These are phyloP conservation scores for Ischnura elegans DNA, from an alignment of 2,888 invertebrate genomes.

Conservation along the genomic window DNA sequence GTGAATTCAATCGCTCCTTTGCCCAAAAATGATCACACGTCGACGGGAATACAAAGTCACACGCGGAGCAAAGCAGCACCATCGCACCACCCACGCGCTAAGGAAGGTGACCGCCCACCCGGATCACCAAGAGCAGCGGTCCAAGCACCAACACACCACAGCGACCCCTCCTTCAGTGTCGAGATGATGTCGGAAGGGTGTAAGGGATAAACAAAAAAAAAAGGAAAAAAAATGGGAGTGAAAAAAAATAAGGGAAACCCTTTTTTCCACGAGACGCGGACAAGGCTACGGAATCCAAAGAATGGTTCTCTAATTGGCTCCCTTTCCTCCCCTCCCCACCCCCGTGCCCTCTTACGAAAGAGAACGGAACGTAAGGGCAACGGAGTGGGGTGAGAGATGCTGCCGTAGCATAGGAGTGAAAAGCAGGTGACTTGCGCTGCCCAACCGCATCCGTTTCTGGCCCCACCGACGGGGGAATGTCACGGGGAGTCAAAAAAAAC, in stretches of 20 bases:
- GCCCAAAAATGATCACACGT: not conserved
- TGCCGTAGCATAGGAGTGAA: not conserved
- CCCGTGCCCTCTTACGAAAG: not conserved
- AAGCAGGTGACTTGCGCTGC: slow-evolving; percentile 21
- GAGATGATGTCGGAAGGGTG: not conserved
- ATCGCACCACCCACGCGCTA: not conserved
- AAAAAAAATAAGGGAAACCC: not conserved
- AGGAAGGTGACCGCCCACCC: not conserved
- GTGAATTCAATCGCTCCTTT: not conserved
- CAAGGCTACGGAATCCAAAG: slow-evolving; percentile 62
- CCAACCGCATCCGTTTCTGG: not conserved
- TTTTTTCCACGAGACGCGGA: slow-evolving; percentile 44
- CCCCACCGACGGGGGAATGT: not conserved
- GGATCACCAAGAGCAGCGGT: no score
- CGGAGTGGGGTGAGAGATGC: not conserved
- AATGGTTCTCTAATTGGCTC: slow-evolving; percentile 66
- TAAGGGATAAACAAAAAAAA: not conserved
- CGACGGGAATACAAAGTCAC: not conserved
- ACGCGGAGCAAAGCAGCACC: not conserved
- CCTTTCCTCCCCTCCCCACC: slow-evolving; percentile 19
- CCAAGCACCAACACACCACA: not conserved
- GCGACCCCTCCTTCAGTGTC: not conserved
- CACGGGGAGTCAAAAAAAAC: not conserved
- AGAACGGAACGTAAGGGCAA: not conserved
- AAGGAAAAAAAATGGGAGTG: not conserved